Evolutionary conservation across 1,140 invertebrate genomes (phyloP), one percentile per base, ranked within the genome.

Genomic region (Bicyclus anynana): DNA sequence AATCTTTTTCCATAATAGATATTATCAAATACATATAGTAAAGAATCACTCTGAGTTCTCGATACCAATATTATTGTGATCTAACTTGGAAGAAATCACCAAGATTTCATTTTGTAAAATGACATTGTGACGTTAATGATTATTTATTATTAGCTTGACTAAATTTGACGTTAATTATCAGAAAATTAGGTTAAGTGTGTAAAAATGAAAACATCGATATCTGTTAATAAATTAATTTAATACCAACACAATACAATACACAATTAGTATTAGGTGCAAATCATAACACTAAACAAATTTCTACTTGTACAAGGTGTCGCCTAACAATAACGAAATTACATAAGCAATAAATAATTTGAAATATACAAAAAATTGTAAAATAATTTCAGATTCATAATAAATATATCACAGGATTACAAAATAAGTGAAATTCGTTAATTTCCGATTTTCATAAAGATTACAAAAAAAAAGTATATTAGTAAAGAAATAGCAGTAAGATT

Each of bases 151-250:
- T 35, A 5, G 20, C n/a, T n/a, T n/a, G n/a, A n/a, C n/a, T n/a
- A n/a, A n/a, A n/a, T n/a, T n/a, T n/a, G n/a, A n/a, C n/a, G n/a
- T n/a, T n/a, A n/a, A n/a, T n/a, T n/a, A n/a, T n/a, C n/a, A n/a
- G n/a, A n/a, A n/a, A n/a, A n/a, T n/a, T n/a, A n/a, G n/a, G n/a
- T n/a, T n/a, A n/a, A n/a, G n/a, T n/a, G n/a, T 20, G n/a, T 14
- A 14, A 16, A 23, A 47, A 46, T 27, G 10, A 55, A 46, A 5
- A 14, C 4, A 6, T 17, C 9, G 47, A 23, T 3, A 33, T 4
- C n/a, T n/a, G 23, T 47, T 51, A 35, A 37, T 10, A 42, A 47
- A 52, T 35, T 33, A 27, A 46, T 52, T 52, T 51, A 59, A 27
- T 47, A 49, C 27, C 48, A 59, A 51, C 50, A 53, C 27, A 14